phyloP scores from a whole-genome alignment of 1,140 invertebrate genomes.

The Neodiprion lecontei region DNA sequence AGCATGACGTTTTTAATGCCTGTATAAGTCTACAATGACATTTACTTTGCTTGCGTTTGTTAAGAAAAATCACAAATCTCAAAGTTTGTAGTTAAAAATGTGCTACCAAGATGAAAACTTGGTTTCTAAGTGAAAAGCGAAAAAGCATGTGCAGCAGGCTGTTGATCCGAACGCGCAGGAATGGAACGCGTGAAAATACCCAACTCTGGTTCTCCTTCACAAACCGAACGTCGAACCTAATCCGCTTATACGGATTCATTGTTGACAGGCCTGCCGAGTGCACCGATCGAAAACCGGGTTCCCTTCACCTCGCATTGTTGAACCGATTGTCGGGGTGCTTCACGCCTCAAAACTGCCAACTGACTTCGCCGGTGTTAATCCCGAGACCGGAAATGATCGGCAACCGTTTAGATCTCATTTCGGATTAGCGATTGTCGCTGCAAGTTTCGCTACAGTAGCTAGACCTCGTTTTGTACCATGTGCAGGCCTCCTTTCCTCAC shows the following conservation, averaged over 20 bases:
- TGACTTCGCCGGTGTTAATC: not conserved
- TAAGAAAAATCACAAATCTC: too few relatives aligned
- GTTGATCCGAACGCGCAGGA: too few relatives aligned
- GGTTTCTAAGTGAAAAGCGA: too few relatives aligned
- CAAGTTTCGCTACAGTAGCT: not conserved
- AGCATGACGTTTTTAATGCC: too few relatives aligned
- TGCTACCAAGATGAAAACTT: too few relatives aligned
- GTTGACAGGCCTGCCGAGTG: not conserved
- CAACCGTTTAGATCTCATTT: slow-evolving; percentile 2
- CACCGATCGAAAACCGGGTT: not conserved
- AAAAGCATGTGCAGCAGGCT: too few relatives aligned
- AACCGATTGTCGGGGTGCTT: not conserved
- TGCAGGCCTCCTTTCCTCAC: too few relatives aligned
- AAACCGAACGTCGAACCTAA: not conserved
- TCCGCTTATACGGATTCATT: slow-evolving; percentile 5
- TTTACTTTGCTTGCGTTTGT: too few relatives aligned
- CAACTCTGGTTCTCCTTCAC: not conserved
- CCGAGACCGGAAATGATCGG: not conserved
- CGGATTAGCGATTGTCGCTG: not conserved
- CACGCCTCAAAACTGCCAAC: slow-evolving; percentile 1
- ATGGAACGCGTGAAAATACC: not conserved
- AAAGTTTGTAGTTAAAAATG: too few relatives aligned
- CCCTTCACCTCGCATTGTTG: not conserved
- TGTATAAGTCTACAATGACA: too few relatives aligned
- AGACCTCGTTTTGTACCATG: too few relatives aligned